phyloP scores from a whole-genome alignment of 2,888 invertebrate genomes.

The Crioceris asparagi region DNA sequence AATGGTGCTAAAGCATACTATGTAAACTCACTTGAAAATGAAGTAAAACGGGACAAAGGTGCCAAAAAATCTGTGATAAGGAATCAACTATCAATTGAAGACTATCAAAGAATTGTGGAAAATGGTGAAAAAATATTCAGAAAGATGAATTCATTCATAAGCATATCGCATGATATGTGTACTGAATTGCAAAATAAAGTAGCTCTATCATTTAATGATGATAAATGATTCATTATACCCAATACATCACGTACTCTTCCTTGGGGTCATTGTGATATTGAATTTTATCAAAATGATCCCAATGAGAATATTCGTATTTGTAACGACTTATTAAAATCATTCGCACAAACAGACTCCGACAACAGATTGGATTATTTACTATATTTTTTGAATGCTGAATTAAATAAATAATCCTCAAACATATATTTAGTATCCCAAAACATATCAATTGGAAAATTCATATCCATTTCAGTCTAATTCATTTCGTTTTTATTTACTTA shows the following conservation, averaged over 20 bases:
- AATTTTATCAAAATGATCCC: not conserved
- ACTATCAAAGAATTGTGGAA: slow-evolving; percentile 4
- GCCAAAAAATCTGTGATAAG: slow-evolving; percentile 1
- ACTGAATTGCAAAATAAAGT: slow-evolving; percentile 4
- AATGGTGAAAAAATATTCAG: not conserved
- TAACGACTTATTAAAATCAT: no score
- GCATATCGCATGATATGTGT: not conserved
- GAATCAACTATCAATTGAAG: not conserved
- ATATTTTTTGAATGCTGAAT: no score
- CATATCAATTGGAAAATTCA: no score
- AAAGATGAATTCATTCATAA: slow-evolving; percentile 2
- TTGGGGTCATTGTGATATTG: slow-evolving; percentile 2
- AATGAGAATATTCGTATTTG: no score
- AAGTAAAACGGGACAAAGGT: slow-evolving; percentile 6
- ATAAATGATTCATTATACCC: slow-evolving; percentile 3
- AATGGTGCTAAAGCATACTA: slow-evolving; percentile 10
- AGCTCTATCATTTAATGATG: slow-evolving; percentile 4
- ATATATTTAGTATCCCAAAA: no score
- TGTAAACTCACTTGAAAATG: slow-evolving; percentile 1
- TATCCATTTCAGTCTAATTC: no score
- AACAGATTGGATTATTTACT: no score
- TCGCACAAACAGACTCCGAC: no score
- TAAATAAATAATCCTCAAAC: no score
- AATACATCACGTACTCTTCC: not conserved
- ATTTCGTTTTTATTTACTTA: no score